Conservation (phyloP, 2,888 invertebrate genomes). For the Athetis lepigone region DNA sequence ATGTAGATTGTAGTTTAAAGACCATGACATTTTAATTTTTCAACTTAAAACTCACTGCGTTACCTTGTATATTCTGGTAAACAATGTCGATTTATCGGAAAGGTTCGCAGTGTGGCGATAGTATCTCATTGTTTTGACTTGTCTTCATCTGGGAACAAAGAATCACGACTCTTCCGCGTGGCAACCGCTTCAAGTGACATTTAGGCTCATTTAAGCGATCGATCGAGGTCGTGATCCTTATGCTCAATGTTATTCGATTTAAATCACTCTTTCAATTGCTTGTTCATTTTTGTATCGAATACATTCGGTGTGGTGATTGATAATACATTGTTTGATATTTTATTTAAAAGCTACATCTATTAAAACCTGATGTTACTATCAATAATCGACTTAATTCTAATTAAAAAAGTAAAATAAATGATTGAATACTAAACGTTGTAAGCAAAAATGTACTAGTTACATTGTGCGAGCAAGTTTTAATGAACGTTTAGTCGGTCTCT, state of each 20-base stretch:
- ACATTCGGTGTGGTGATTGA: conserved; percentile 5
- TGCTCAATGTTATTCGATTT: conserved; percentile 70
- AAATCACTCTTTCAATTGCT: conserved; percentile 56
- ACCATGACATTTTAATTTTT: conserved; percentile 63
- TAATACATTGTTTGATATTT: conserved; percentile 8
- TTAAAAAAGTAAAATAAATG: not conserved
- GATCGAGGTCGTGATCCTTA: conserved; percentile 83
- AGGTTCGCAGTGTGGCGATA: conserved; percentile 76
- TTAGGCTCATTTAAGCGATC: conserved; percentile 87
- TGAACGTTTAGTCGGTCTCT: conserved; percentile 82
- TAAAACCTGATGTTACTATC: not conserved
- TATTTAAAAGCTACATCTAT: not conserved
- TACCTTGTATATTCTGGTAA: conserved; percentile 62
- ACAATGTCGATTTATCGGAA: conserved; percentile 73
- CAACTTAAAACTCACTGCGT: conserved; percentile 56
- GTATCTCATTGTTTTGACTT: conserved; percentile 82
- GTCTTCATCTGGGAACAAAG: conserved; percentile 81
- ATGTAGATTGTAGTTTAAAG: conserved; percentile 1
- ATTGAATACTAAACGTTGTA: conserved; percentile 4
- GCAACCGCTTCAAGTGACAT: conserved; percentile 86
- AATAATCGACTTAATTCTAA: too few relatives aligned
- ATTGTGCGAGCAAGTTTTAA: conserved; percentile 67
- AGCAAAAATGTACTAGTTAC: conserved; percentile 32
- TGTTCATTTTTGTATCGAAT: conserved; percentile 22
- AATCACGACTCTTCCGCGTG: conserved; percentile 83